Base-by-base conservation (phyloP, 2,797 vertebrate species). In the Leuciscus waleckii region DNA sequence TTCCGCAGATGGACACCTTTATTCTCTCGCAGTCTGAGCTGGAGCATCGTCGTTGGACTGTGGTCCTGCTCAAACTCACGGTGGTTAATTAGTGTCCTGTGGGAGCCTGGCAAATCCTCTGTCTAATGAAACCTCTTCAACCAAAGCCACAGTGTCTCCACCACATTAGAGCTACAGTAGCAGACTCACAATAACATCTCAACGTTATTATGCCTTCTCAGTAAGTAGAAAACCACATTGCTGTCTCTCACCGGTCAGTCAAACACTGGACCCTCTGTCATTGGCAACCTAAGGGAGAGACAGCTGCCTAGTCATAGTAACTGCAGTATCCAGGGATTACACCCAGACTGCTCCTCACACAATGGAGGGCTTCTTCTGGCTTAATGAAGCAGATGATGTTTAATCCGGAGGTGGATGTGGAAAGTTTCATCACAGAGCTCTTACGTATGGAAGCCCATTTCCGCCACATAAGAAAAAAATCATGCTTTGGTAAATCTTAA, bases 81-180 rank as follows among this genome's bases (percentile, higher is more conserved):
- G 92, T 77, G 91, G 92, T 93, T 94, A 91, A 94, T 93, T 93
- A 94, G 92, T 91, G 93, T 93, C 93, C 91, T 92, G 92, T 92
- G 91, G 91, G 92, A 90, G 92, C 86, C 26, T 81, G 11, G 19
- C 84, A 85, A 88, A 86, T 85, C 87, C 89, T 87, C 86, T 88
- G 89, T 89, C 89, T 58, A 54, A 92, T 88, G 78, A 92, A 91
- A 89, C 87, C 84, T 43, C 89, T 83, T 91, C 85, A 65, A 41
- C 32, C 56, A 91, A 93, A 92, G 91, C 91, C 93, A 91, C 91
- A 86, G 83, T 86, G 89, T 90, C 89, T 91, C 79, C 88, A 94
- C 92, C 93, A 92, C 93, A 93, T 93, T 91, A 93, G 90, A 87
- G 2, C 83, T 13, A 78, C 87, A 85, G 87, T 65, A 92, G 91